Evolutionary conservation across 2,797 vertebrate genomes (phyloP).

Genomic region (Pterois miles): DNA sequence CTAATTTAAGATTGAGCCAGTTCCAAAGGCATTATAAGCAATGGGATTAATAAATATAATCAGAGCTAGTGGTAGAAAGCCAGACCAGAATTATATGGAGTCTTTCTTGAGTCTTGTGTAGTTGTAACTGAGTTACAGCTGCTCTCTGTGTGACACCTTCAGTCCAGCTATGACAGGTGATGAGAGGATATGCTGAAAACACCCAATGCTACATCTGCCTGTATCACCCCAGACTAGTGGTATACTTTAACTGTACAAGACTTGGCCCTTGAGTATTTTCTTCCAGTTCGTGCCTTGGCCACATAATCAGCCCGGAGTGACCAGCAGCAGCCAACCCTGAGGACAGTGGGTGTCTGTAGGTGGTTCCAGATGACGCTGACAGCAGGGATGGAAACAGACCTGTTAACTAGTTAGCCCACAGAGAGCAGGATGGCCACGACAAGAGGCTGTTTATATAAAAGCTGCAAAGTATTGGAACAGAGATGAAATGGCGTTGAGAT

Average conservation of each 20-base stretch:
- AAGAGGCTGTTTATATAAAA: constrained; percentile 46
- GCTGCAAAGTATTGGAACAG: constrained; percentile 33
- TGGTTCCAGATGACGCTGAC: constrained; percentile 37
- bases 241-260: not conserved
- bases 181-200: not conserved
- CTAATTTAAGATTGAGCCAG: not conserved
- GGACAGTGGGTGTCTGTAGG: constrained; percentile 39
- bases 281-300: constrained; percentile 5
- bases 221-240: not conserved
- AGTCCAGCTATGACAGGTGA: not conserved
- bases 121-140: not conserved
- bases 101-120: not conserved
- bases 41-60: not conserved
- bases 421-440: constrained; percentile 29
- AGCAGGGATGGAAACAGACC: constrained; percentile 41
- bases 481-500: constrained; percentile 51
- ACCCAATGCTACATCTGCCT: not conserved
- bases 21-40: not conserved
- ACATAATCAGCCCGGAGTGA: not conserved
- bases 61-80: not conserved
- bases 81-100: not conserved
- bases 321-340: constrained; percentile 8
- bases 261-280: not conserved
- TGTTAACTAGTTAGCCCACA: constrained; percentile 41
- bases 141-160: not conserved